These are phyloP conservation scores for Anolis apletophallus DNA, from an alignment of 2,797 vertebrate genomes.

Conservation along the genomic window DNA sequence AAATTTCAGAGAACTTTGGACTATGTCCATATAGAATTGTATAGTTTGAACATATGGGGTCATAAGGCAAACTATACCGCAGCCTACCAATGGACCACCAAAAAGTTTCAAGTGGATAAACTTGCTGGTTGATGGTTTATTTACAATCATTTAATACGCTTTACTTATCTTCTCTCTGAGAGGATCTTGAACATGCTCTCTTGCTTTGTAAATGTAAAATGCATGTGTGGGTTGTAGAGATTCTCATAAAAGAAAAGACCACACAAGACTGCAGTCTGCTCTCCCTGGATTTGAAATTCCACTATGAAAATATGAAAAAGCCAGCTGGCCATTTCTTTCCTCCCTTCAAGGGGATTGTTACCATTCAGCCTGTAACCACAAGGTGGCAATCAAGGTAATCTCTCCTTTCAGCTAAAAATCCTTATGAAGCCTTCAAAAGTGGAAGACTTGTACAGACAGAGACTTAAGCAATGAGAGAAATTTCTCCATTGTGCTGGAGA, in stretches of 20 bases:
- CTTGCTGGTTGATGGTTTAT: neutral
- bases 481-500: neutral
- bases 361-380: slow-evolving; percentile 57
- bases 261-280: neutral
- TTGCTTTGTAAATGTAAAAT: neutral
- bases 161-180: neutral
- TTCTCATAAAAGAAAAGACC: neutral
- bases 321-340: too few relatives aligned
- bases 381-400: slow-evolving; percentile 67
- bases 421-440: neutral
- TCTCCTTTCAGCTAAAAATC: neutral
- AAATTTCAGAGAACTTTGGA: neutral
- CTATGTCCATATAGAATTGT: neutral
- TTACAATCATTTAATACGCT: neutral
- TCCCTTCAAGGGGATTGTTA: neutral
- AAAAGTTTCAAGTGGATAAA: neutral
- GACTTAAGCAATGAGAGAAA: neutral
- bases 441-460: neutral
- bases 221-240: neutral
- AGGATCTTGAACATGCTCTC: neutral
- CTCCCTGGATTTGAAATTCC: neutral
- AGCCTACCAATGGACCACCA: neutral
- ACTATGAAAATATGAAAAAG: neutral
- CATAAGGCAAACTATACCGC: neutral
- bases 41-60: neutral